These are phyloP conservation scores for Eublepharis macularius DNA, from an alignment of 2,113 vertebrate species.

Conservation along the genomic window DNA sequence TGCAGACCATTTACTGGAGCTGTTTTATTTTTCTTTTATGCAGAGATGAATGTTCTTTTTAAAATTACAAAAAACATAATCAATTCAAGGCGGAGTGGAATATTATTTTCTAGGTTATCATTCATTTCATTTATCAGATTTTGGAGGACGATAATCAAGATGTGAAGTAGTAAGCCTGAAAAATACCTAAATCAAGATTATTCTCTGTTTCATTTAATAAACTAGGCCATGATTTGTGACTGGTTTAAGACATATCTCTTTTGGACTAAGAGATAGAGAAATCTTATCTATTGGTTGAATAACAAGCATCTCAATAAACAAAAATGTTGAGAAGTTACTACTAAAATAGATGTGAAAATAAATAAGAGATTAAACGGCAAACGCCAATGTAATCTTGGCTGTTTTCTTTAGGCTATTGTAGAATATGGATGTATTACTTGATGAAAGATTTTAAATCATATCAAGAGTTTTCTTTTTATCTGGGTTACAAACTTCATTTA, in stretches of 20 bases:
- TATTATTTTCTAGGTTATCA: conserved; percentile 42
- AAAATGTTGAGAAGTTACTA: not conserved
- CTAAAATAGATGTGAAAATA: conserved; percentile 10
- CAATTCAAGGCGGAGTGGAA: conserved; percentile 45
- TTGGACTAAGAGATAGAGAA: conserved; percentile 25
- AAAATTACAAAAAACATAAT: conserved; percentile 50
- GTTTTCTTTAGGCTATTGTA: not conserved
- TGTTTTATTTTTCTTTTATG: conserved; percentile 59
- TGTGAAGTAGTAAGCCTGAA: not conserved
- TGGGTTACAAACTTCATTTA: rapidly evolving
- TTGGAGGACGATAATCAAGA: conserved; percentile 33
- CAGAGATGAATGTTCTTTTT: conserved; percentile 36
- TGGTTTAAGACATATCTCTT: not conserved
- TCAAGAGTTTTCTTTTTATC: not conserved
- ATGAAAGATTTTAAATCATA: not conserved
- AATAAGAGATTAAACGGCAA: not conserved
- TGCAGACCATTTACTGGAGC: not conserved
- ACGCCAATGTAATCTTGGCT: not conserved
- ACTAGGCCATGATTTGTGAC: not conserved
- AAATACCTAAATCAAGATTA: conserved; percentile 22
- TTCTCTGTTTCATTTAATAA: not conserved
- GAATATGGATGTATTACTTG: not conserved
- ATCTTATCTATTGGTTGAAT: conserved; percentile 5
- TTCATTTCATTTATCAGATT: conserved; percentile 59
- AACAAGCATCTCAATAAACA: not conserved